Base-by-base conservation (phyloP, 2,113 vertebrate genomes). In the Ochotona princeps region DNA sequence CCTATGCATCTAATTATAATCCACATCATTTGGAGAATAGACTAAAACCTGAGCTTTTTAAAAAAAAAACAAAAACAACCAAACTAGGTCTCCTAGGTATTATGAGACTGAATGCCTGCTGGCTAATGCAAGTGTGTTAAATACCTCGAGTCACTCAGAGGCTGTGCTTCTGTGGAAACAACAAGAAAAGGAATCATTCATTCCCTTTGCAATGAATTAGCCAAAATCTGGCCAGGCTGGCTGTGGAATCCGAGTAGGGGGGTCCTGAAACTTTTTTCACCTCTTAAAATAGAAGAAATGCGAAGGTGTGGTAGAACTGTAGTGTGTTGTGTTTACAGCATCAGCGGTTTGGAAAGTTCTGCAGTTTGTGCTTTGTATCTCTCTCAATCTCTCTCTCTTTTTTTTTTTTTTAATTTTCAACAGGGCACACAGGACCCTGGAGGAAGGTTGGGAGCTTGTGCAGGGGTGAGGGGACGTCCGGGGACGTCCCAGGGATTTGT, bases 1-100 rank as follows among this genome's bases (percentile, higher is more conserved):
- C 38, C 18, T 20, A 76, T 92, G n/a, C 38, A 60, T 89, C 80
- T 92, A 93, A 93, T 88, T 90, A 90, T 66, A 96, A 90, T 47
- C 91, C 54, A 28, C 67, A 75, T 54, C 90, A 80, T 96, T 96
- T 94, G 66, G 15, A 95, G 57, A 89, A 21, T 63, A 92, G 79
- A 87, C 38, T 49, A 49, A 91, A 91, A 92, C 26, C n/a, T 23
- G 79, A 76, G 63, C 67, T 95, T 83, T 94, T 86, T n/a, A n/a
- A n/a, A n/a, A n/a, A n/a, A n/a, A n/a, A n/a, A n/a, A n/a, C n/a
- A n/a, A n/a, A n/a, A n/a, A n/a, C n/a, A n/a, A n/a, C n/a, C 38
- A 44, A 85, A 93, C 60, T 86, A 90, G 32, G 5, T 80, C 57
- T 75, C 28, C 60, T 54, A 5, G 8, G 54, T 67, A 11, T 75